A percentile compares a stretch with the other conserved stretches of the same genome.
Conservation (phyloP, 1,140 invertebrate species). For the Polypedilum pembai region DNA sequence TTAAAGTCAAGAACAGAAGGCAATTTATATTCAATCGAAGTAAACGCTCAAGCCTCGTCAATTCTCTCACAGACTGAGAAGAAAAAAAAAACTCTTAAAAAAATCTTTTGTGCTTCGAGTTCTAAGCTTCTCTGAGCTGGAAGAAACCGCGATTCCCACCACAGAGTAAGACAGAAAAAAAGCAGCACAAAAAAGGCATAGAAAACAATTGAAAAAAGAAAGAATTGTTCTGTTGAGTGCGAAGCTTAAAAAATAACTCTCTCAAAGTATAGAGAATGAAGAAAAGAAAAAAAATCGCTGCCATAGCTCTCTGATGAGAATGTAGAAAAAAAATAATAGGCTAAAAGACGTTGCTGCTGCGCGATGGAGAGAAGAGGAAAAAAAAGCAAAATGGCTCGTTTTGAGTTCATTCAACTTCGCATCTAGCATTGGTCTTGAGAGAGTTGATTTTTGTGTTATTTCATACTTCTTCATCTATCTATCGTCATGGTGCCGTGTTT, state of each 20-base stretch:
- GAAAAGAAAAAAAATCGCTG: slow-evolving; percentile 11
- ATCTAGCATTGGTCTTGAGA: slow-evolving; percentile 5
- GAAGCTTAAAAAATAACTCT: neutral
- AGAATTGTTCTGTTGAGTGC: neutral
- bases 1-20: slow-evolving; percentile 12
- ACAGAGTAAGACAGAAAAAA: neutral
- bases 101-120: neutral
- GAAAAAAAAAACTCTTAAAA: neutral
- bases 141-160: slow-evolving; percentile 15
- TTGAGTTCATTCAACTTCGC: slow-evolving; percentile 23
- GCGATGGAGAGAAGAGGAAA: slow-evolving; percentile 21
- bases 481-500: neutral
- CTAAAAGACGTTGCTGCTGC: neutral
- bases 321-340: neutral
- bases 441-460: neutral
- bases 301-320: neutral
- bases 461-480: neutral
- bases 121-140: neutral
- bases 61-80: neutral
- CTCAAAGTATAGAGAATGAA: neutral
- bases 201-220: neutral
- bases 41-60: neutral
- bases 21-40: slow-evolving; percentile 19
- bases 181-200: no score
- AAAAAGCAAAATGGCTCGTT: slow-evolving; percentile 25